phyloP scores from a whole-genome alignment of 1,140 invertebrate species.

The Adelges cooleyi region DNA sequence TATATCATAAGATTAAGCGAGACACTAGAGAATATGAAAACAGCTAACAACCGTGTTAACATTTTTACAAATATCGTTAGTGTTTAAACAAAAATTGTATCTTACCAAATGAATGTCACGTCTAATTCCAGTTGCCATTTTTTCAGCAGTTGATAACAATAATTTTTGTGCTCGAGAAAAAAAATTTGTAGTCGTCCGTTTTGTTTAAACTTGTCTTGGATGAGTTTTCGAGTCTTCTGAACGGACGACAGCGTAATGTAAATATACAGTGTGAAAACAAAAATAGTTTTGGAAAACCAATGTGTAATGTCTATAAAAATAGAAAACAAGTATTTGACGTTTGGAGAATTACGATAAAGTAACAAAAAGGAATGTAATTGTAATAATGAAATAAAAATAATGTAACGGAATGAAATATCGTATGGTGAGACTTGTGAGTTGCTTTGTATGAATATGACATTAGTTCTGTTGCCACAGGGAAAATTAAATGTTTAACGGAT shows the following conservation, averaged over 20 bases:
- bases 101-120: constrained; percentile 17
- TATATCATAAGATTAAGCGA: too few species aligned
- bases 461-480: too few species aligned
- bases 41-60: too few species aligned
- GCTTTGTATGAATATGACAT: too few species aligned
- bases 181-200: not conserved
- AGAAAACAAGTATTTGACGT: not conserved
- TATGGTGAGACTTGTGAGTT: too few species aligned
- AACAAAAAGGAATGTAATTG: too few species aligned
- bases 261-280: not conserved
- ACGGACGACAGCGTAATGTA: not conserved
- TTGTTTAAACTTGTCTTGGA: not conserved
- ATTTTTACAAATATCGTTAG: too few species aligned
- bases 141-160: not conserved
- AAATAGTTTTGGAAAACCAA: constrained; percentile 21
- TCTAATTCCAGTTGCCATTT: constrained; percentile 15
- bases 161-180: not conserved
- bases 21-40: too few species aligned
- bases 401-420: too few species aligned
- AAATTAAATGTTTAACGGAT: constrained; percentile 19
- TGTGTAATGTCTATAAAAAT: not conserved
- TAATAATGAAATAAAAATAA: too few species aligned
- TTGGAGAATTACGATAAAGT: too few species aligned
- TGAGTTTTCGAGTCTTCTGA: not conserved
- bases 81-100: too few species aligned